Conservation (phyloP, 2,113 vertebrate genomes). For the Strix aluco region DNA sequence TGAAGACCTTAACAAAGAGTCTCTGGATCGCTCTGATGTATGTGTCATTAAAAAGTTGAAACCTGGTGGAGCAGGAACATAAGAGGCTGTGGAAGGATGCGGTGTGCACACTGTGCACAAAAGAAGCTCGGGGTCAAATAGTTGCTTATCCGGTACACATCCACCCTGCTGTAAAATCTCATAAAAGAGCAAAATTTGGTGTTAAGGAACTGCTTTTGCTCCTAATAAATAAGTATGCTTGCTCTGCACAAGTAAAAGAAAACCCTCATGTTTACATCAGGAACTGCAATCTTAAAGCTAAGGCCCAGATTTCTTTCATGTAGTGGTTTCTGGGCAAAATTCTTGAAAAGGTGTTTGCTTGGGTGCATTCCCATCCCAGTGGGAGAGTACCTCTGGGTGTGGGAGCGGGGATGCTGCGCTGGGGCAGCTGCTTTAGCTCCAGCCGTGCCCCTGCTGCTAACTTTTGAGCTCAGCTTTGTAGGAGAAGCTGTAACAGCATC, state of each 20-base stretch:
- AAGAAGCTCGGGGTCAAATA: neutral
- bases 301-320: neutral
- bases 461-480: neutral
- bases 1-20: neutral
- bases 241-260: neutral
- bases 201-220: neutral
- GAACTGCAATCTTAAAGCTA: neutral
- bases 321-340: neutral
- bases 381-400: neutral
- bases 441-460: neutral
- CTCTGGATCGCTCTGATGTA: neutral
- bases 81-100: neutral
- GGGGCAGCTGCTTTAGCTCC: neutral
- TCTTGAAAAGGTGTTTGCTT: neutral
- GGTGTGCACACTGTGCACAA: neutral
- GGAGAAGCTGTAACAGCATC: neutral
- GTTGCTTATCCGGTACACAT: neutral
- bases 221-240: neutral
- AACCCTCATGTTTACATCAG: neutral
- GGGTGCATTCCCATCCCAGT: neutral
- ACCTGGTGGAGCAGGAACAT: neutral
- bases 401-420: rapidly evolving
- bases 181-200: neutral
- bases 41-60: neutral
- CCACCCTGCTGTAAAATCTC: neutral